Percentiles rank a stretch among this genome's conserved stretches.
Conservation (phyloP, 2,888 invertebrate species). For the Drosophila mercatorum region DNA sequence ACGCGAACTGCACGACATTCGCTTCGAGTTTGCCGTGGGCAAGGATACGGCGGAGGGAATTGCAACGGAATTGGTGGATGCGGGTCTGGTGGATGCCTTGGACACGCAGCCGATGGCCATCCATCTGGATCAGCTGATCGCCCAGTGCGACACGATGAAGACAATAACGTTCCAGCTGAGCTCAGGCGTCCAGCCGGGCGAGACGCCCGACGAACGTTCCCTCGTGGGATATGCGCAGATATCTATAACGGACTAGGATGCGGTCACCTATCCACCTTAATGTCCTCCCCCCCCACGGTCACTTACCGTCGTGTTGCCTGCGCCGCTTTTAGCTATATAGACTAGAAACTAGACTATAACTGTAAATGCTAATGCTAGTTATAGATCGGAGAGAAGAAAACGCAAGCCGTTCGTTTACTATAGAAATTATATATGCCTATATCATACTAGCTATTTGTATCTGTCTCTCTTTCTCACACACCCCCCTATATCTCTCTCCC, state of each 20-base stretch:
- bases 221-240: slow-evolving; percentile 99
- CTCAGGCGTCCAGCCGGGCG: slow-evolving; percentile 89
- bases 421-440: slow-evolving; percentile 35
- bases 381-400: slow-evolving; percentile 47
- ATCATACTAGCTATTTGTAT: slow-evolving; percentile 8
- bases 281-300: slow-evolving; percentile 19
- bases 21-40: slow-evolving; percentile 97
- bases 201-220: slow-evolving; percentile 96
- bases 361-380: slow-evolving; percentile 60
- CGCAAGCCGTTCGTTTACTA: slow-evolving; percentile 41
- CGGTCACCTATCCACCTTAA: slow-evolving; percentile 23
- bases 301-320: slow-evolving; percentile 40
- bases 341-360: slow-evolving; percentile 60
- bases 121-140: slow-evolving; percentile 96
- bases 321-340: slow-evolving; percentile 67
- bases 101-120: slow-evolving; percentile 96
- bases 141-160: slow-evolving; percentile 88
- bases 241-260: slow-evolving; percentile 92
- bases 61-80: slow-evolving; percentile 96
- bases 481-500: neutral
- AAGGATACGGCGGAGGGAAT: slow-evolving; percentile 97
- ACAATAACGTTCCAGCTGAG: slow-evolving; percentile 95
- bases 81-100: slow-evolving; percentile 95
- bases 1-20: slow-evolving; percentile 97
- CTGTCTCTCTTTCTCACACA: slow-evolving; percentile 15